Conservation (phyloP, 2,113 vertebrate genomes). For the Seriola aureovittata region DNA sequence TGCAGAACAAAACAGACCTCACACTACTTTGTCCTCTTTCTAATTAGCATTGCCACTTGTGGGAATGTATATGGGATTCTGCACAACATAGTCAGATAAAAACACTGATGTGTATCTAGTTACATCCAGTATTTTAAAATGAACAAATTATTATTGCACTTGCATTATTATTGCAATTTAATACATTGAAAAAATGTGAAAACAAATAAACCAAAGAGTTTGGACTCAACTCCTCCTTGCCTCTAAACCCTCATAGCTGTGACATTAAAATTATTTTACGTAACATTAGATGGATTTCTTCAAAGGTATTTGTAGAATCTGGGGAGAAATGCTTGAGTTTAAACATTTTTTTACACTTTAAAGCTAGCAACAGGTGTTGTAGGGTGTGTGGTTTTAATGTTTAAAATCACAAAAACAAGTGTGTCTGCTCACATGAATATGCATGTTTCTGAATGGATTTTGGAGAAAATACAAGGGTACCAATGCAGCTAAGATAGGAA, state of each 20-base stretch:
- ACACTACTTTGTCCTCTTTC: slow-evolving; percentile 51
- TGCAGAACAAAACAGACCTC: slow-evolving; percentile 65
- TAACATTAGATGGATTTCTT: slow-evolving; percentile 46
- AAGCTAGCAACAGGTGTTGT: not conserved
- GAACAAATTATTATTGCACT: slow-evolving; percentile 10
- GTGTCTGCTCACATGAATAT: not conserved
- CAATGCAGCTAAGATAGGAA: not conserved
- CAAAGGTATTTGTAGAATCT: slow-evolving; percentile 49
- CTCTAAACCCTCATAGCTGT: slow-evolving; percentile 47
- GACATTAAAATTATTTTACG: slow-evolving; percentile 61
- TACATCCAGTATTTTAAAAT: not conserved
- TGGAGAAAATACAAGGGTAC: not conserved
- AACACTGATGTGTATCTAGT: not conserved
- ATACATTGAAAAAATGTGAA: slow-evolving; percentile 24
- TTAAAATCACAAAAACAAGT: not conserved
- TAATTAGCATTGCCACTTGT: slow-evolving; percentile 65
- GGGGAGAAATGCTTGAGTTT: not conserved
- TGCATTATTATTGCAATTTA: slow-evolving; percentile 12
- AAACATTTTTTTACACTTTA: not conserved
- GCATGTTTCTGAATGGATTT: slow-evolving; percentile 6
- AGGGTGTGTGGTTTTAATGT: not conserved
- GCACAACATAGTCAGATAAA: slow-evolving; percentile 9
- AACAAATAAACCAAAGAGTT: slow-evolving; percentile 27
- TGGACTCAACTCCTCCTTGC: slow-evolving; percentile 33
- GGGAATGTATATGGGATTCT: slow-evolving; percentile 51